Conservation (phyloP, 1,140 invertebrate species). For the Brachionus manjavacas region DNA sequence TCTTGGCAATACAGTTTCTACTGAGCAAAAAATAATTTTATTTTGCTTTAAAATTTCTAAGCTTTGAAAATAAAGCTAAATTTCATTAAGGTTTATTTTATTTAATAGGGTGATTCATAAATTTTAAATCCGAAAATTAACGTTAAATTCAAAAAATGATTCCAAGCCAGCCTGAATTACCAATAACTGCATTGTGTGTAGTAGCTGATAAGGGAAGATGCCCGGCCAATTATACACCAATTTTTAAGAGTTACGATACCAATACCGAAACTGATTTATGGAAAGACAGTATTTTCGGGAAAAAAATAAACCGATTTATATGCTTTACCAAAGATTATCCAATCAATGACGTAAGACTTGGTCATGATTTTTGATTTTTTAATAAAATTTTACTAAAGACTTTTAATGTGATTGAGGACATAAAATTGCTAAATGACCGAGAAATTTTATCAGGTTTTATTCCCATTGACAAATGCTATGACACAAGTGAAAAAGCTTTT, state of each 20-base stretch:
- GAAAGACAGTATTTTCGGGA: slow-evolving; percentile 32
- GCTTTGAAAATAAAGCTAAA: not conserved
- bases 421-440: slow-evolving; percentile 32
- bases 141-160: not conserved
- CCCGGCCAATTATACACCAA: slow-evolving; percentile 11
- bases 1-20: not conserved
- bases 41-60: not conserved
- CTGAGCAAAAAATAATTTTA: slow-evolving; percentile 11
- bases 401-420: slow-evolving; percentile 39
- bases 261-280: slow-evolving; percentile 38
- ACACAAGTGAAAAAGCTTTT: slow-evolving; percentile 32
- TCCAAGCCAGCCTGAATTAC: not conserved
- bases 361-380: not conserved
- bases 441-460: slow-evolving; percentile 17
- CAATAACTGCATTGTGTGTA: slow-evolving; percentile 31
- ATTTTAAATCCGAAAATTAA: not conserved
- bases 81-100: not conserved
- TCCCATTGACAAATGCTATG: slow-evolving; percentile 25
- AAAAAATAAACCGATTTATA: slow-evolving; percentile 32
- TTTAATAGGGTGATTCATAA: not conserved
- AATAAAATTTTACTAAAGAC: not conserved
- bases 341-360: slow-evolving; percentile 1
- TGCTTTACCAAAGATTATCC: slow-evolving; percentile 41
- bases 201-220: not conserved
- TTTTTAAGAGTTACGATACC: slow-evolving; percentile 17